A percentile compares a stretch with the other conserved stretches of the same genome.
These are phyloP conservation scores for Bellardia bayeri DNA, from an alignment of 2,888 invertebrate species.

Conservation along the genomic window DNA sequence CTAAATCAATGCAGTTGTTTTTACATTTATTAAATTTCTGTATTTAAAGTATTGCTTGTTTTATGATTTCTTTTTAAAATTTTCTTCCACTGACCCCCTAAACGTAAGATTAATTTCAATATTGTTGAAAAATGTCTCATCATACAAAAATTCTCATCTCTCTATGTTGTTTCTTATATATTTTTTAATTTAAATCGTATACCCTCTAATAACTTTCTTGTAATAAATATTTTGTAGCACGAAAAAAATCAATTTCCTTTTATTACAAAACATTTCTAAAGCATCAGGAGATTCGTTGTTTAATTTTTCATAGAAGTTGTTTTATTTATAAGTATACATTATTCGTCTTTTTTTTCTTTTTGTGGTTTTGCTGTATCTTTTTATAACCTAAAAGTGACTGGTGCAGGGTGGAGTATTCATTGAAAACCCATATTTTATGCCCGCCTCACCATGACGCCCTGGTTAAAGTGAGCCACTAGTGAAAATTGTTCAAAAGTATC, in stretches of 20 bases:
- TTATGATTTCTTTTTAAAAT: background rate
- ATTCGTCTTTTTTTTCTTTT: background rate
- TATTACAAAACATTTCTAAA: background rate
- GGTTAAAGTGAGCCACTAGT: background rate
- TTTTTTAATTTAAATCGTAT: background rate
- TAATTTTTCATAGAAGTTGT: background rate
- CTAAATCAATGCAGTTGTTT: too few species aligned
- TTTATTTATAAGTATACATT: background rate
- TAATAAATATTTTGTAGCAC: background rate
- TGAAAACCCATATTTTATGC: background rate
- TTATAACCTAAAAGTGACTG: background rate
- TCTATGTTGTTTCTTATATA: background rate
- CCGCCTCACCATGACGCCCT: background rate
- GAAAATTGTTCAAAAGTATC: background rate
- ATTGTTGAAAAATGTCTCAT: background rate
- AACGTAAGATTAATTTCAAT: background rate
- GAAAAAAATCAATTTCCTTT: background rate
- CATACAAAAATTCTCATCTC: background rate
- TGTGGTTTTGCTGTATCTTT: background rate
- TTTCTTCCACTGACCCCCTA: background rate
- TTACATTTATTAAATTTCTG: too few species aligned
- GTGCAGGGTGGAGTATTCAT: background rate
- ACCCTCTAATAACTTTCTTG: background rate
- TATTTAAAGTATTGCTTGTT: background rate
- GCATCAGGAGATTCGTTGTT: background rate